Percentiles rank a stretch among this genome's conserved stretches.
These are phyloP conservation scores for Caenorhabditis panamensis DNA, from an alignment of 2,888 invertebrate genomes.

Conservation along the genomic window DNA sequence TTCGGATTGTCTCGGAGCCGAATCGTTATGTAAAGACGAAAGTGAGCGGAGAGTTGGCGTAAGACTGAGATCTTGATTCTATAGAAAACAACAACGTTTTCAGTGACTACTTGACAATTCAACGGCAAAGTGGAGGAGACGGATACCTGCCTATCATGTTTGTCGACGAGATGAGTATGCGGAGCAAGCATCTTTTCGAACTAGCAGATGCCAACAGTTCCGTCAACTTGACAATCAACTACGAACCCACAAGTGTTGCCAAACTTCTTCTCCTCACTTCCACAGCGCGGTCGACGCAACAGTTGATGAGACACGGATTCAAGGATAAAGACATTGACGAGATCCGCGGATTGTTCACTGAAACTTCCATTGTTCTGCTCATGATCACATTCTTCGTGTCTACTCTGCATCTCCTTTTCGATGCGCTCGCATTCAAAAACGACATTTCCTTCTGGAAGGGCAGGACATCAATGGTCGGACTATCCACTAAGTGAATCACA, in stretches of 20 bases:
- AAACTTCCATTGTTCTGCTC: slow-evolving; percentile 93
- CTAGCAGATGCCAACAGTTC: slow-evolving; percentile 40
- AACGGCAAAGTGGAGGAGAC: background rate
- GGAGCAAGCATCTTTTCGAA: slow-evolving; percentile 87
- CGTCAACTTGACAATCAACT: slow-evolving; percentile 71
- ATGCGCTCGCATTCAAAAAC: slow-evolving; percentile 97
- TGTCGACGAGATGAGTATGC: slow-evolving; percentile 89
- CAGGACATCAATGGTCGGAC: slow-evolving; percentile 89
- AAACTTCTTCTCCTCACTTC: slow-evolving; percentile 82
- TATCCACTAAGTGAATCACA: slow-evolving; percentile 86
- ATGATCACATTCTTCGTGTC: slow-evolving; percentile 93
- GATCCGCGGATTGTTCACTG: slow-evolving; percentile 89
- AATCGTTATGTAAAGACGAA: slow-evolving; percentile 50
- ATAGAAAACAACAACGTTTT: no score
- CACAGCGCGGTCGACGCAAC: slow-evolving; percentile 81
- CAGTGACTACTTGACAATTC: slow-evolving; percentile 56
- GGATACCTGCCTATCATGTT: slow-evolving; percentile 89
- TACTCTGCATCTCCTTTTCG: slow-evolving; percentile 94
- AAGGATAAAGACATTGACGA: slow-evolving; percentile 95
- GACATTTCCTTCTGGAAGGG: slow-evolving; percentile 94
- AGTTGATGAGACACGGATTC: slow-evolving; percentile 86
- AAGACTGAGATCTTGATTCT: no score
- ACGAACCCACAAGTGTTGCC: slow-evolving; percentile 74
- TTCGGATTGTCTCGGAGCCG: slow-evolving; percentile 60
- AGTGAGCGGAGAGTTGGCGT: slow-evolving; percentile 58